A percentile compares a stretch with the other conserved stretches of the same genome.
Conservation (phyloP, 2,888 invertebrate genomes). For the Cephus pygmeus region DNA sequence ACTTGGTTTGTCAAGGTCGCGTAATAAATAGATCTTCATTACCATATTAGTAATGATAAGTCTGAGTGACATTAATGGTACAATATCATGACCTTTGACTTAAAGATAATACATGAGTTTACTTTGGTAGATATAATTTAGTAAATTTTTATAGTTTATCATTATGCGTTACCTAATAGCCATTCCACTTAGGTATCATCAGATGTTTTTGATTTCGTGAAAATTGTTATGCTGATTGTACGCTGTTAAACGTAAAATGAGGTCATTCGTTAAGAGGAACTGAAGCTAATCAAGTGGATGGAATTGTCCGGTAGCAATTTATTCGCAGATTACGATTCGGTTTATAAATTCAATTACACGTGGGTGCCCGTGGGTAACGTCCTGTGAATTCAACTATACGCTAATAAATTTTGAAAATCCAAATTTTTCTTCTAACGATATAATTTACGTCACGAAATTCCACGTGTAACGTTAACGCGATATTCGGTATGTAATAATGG, state of each 20-base stretch:
- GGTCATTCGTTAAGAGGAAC: not conserved
- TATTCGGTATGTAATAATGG: not conserved
- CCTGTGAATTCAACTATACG: not conserved
- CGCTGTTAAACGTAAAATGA: not conserved
- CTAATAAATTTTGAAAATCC: not conserved
- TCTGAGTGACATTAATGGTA: not conserved
- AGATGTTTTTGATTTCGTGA: not conserved
- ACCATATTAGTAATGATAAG: not conserved
- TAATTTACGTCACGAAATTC: not conserved
- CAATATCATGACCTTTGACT: not conserved
- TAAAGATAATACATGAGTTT: not conserved
- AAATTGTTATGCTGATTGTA: not conserved
- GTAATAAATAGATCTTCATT: not conserved
- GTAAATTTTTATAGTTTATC: not conserved
- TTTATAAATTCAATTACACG: not conserved
- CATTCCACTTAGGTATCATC: not conserved
- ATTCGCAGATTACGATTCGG: not conserved
- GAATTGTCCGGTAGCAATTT: not conserved
- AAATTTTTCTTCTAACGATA: not conserved
- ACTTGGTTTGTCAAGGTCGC: not conserved
- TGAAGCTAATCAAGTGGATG: not conserved
- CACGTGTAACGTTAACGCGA: not conserved
- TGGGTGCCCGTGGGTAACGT: not conserved
- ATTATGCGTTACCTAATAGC: not conserved
- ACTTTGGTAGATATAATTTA: not conserved